Evolutionary conservation across 2,888 invertebrate species (phyloP).

Genomic region (Caenorhabditis sinica): DNA sequence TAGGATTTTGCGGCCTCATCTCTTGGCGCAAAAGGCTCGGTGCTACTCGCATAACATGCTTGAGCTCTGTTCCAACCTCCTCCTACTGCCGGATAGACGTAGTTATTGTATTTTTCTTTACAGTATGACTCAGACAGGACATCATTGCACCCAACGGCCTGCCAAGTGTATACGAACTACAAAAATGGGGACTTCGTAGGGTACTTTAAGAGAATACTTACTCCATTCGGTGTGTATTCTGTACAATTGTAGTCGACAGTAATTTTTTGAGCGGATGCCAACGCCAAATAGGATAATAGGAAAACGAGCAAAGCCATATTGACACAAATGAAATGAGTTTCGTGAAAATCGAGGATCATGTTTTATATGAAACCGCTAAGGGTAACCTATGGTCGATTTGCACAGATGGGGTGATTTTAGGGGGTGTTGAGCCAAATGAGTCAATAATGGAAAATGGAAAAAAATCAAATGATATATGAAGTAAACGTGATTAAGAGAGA

Average conservation of each 20-base stretch:
- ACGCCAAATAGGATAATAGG: no score
- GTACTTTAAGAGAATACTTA: background rate
- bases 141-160: slow-evolving; percentile 4
- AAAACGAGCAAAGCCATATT: background rate
- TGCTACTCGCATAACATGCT: background rate
- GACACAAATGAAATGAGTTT: background rate
- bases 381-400: background rate
- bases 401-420: background rate
- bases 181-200: background rate
- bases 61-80: background rate
- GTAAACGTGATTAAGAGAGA: no score
- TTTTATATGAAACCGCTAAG: background rate
- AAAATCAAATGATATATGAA: no score
- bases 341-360: background rate
- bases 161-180: slow-evolving; percentile 1
- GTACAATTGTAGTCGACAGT: background rate
- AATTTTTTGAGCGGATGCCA: background rate
- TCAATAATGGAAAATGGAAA: background rate
- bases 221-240: background rate
- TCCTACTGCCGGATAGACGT: background rate
- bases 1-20: background rate
- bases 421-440: background rate
- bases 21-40: background rate
- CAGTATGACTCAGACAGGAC: background rate
- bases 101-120: background rate